Evolutionary conservation across 1,140 invertebrate genomes (phyloP).

Genomic region (Cardiocondyla obscurior): DNA sequence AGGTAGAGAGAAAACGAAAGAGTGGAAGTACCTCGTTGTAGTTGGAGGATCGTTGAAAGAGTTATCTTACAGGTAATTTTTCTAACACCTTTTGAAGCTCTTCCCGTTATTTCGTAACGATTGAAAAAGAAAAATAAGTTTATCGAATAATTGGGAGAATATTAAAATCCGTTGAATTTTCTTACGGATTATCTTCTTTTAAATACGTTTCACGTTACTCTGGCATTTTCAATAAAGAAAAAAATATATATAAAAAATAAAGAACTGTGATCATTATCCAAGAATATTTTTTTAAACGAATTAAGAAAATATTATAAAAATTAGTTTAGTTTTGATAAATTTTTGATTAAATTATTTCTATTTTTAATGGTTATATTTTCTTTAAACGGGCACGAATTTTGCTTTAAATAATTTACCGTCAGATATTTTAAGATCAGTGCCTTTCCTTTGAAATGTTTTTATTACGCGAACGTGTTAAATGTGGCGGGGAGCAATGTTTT

Average conservation of each 20-base stretch:
- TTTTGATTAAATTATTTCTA: background rate
- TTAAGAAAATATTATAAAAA: too few relatives aligned
- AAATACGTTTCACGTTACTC: background rate
- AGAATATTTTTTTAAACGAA: background rate
- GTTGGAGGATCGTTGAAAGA: background rate
- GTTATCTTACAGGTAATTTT: constrained; percentile 1
- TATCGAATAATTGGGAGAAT: background rate
- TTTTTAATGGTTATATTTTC: background rate
- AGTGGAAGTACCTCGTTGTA: background rate
- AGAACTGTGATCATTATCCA: background rate
- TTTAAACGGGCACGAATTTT: background rate
- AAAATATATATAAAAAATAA: too few relatives aligned
- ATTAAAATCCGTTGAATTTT: background rate
- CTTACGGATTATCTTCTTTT: background rate
- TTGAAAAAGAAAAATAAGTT: constrained; percentile 8
- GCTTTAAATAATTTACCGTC: background rate
- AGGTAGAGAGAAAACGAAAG: background rate
- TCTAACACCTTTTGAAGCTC: constrained; percentile 18
- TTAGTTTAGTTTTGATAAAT: too few relatives aligned
- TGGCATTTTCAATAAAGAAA: background rate
- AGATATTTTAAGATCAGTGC: background rate
- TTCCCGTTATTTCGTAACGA: constrained; percentile 2
- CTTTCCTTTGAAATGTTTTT: background rate
- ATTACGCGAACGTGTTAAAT: background rate
- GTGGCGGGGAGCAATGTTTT: constrained; percentile 1